phyloP scores from a whole-genome alignment of 2,113 vertebrate species.

The Sigmodon hispidus region DNA sequence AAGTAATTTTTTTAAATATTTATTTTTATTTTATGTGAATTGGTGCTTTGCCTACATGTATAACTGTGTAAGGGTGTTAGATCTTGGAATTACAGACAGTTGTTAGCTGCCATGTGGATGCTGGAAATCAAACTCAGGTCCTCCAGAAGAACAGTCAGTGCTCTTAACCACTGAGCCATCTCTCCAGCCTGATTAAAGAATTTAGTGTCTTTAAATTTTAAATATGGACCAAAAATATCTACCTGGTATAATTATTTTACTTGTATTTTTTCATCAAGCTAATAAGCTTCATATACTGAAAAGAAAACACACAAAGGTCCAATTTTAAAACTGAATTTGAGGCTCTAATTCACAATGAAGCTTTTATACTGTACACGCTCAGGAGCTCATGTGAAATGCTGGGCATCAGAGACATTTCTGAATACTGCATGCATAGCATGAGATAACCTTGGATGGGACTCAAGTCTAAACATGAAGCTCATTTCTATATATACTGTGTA shows the following conservation, averaged over 20 bases:
- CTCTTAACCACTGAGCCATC: too few relatives aligned
- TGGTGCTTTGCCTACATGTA: too few relatives aligned
- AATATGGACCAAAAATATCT: neutral
- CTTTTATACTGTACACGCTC: neutral
- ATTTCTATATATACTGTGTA: neutral
- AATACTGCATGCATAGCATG: neutral
- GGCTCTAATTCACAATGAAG: neutral
- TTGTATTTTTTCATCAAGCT: neutral
- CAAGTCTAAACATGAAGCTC: neutral
- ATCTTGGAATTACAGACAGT: too few relatives aligned
- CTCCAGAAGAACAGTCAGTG: too few relatives aligned
- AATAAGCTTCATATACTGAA: neutral
- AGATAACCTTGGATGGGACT: neutral
- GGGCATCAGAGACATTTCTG: neutral
- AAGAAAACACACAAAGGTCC: neutral
- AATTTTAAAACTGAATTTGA: conserved; percentile 5
- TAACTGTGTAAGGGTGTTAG: too few relatives aligned
- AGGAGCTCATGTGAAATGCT: neutral
- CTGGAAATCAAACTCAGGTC: too few relatives aligned
- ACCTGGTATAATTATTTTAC: neutral
- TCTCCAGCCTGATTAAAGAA: too few relatives aligned
- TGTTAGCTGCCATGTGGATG: too few relatives aligned
- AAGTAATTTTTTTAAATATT: too few relatives aligned
- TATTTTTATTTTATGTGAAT: too few relatives aligned
- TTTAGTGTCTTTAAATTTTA: conserved; percentile 46